Base-by-base conservation (phyloP, 2,888 invertebrate genomes). In the Cantharis rustica region DNA sequence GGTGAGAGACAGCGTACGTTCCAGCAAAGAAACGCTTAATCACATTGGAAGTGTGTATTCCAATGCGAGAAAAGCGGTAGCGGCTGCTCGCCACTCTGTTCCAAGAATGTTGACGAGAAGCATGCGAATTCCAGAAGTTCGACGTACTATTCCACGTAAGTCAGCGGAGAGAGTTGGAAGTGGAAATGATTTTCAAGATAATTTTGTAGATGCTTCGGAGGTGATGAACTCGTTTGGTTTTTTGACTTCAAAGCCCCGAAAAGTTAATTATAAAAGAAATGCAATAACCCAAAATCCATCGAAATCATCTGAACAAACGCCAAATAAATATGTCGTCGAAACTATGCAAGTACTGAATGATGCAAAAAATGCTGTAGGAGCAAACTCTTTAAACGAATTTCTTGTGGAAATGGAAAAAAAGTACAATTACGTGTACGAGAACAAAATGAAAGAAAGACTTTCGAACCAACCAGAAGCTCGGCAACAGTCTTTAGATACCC, bases 141-240 rank as follows among this genome's bases (percentile, higher is more conserved):
- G 78, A 11, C 69, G 26, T 11, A 16, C 16, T 11, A 13, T 75
- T 13, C 11, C 31, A 31, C 10, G 27, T 27, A 73, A 73, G 47
- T 10, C 16, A 3, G 20, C 27, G 2, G 74, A 74, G 70, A 16
- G 3, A 3, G 71, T 74, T 10, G 71, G 68, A 15, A 62, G 66
- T 4, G 47, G 17, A 9, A 27, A 66, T 63, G 71, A 75, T 61
- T 64, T 62, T 4, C 75, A 76, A 23, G 78, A 77, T 11, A 75
- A 83, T 16, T 86, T 84, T 77, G 82, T 88, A 9, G 83, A 82
- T 27, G 76, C 87, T 76, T 86, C 86, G 4, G 80, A 86, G 26
- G 79, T 88, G 4, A 80, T 86, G 80, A 86, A 88, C 75, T 86
- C 87, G 10, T 81, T 87, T 11, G 88, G 87, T 5, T 64, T 88